Evolutionary conservation across 1,140 invertebrate species (phyloP).

Genomic region (Augochlora pura): DNA sequence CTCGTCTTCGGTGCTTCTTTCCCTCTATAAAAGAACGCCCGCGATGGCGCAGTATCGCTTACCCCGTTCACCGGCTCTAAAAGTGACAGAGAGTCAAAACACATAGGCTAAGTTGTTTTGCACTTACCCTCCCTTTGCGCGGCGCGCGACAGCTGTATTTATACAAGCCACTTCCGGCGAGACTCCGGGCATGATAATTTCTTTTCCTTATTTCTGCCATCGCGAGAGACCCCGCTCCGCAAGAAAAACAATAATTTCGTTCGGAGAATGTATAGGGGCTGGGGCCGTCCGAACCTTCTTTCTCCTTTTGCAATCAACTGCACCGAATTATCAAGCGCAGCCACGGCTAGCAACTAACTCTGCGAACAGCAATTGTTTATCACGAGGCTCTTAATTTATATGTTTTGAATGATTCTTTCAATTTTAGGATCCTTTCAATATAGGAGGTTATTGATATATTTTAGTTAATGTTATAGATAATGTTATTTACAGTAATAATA

Average conservation of each 20-base stretch:
- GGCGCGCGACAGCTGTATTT: constrained; percentile 60
- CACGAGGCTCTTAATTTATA: too few relatives aligned
- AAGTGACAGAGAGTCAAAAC: constrained; percentile 48
- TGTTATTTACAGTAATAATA: too few relatives aligned
- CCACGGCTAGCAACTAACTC: too few relatives aligned
- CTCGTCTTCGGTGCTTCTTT: not conserved
- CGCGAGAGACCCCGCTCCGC: not conserved
- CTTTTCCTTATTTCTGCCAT: constrained; percentile 48
- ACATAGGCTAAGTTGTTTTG: constrained; percentile 44
- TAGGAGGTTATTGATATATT: too few relatives aligned
- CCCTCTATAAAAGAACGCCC: constrained; percentile 13
- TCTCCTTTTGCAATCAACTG: not conserved
- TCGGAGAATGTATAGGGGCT: not conserved
- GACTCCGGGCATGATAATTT: constrained; percentile 48
- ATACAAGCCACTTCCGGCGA: constrained; percentile 59
- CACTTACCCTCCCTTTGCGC: constrained; percentile 34
- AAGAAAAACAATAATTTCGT: constrained; percentile 11
- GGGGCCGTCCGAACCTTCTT: not conserved
- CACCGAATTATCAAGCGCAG: not conserved
- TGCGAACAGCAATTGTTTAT: too few relatives aligned
- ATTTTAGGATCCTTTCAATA: too few relatives aligned
- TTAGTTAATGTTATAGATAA: too few relatives aligned
- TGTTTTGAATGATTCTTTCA: too few relatives aligned
- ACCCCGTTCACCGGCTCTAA: constrained; percentile 36
- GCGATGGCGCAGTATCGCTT: constrained; percentile 19